These are phyloP conservation scores for Scrobipalpa costella DNA, from an alignment of 2,888 invertebrate genomes.

Conservation along the genomic window DNA sequence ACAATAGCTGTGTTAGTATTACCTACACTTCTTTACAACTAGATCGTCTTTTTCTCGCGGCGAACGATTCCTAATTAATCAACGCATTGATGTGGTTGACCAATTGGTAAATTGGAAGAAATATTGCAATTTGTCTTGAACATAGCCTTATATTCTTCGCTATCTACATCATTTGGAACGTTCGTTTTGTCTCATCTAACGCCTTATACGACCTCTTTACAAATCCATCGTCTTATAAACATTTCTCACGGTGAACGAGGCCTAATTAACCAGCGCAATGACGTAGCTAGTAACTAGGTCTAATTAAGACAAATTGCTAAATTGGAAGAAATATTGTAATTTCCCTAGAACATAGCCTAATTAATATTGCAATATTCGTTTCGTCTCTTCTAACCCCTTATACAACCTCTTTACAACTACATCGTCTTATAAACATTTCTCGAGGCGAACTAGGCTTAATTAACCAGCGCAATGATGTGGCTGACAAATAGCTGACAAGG, in stretches of 20 bases:
- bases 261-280: conserved; percentile 58
- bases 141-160: too few relatives aligned
- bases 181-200: not conserved
- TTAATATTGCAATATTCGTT: too few relatives aligned
- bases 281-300: conserved; percentile 43
- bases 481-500: conserved; percentile 59
- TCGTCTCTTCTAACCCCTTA: not conserved
- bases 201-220: not conserved
- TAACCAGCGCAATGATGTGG: conserved; percentile 54
- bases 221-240: not conserved
- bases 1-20: too few relatives aligned
- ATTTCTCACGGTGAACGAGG: not conserved
- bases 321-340: too few relatives aligned
- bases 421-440: not conserved
- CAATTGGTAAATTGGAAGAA: conserved; percentile 45
- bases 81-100: conserved; percentile 55
- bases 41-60: not conserved
- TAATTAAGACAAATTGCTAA: conserved; percentile 66
- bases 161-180: too few relatives aligned
- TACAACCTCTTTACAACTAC: not conserved
- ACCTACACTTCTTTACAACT: too few relatives aligned
- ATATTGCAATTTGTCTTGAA: too few relatives aligned
- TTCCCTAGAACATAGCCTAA: too few relatives aligned
- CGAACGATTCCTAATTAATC: conserved; percentile 50
- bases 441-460: conserved; percentile 43